Conservation (phyloP, 1,140 invertebrate genomes). For the Panagrolaimus sp. region DNA sequence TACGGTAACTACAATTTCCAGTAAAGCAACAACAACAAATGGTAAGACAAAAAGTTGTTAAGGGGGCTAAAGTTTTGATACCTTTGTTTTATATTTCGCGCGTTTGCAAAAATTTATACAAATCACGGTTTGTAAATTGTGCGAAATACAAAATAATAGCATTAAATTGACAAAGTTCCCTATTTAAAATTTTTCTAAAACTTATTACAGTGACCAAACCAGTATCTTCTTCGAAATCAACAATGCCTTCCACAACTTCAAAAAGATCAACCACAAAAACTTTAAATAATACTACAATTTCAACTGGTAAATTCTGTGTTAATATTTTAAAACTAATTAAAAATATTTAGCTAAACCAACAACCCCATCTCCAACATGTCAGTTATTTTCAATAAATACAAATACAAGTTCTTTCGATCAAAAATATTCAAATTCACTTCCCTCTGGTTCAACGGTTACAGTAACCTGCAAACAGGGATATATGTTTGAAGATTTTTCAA, state of each 20-base stretch:
- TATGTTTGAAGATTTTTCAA: neutral
- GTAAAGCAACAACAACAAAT: neutral
- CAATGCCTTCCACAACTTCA: neutral
- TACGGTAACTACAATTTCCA: neutral
- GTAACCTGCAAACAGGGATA: constrained; percentile 7
- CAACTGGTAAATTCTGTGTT: no score
- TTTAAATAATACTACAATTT: no score
- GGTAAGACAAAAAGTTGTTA: neutral
- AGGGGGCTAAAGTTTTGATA: no score
- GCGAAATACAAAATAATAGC: no score
- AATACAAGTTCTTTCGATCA: neutral
- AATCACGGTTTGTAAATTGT: no score
- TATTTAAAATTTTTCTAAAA: no score
- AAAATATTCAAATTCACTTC: neutral
- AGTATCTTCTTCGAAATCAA: neutral
- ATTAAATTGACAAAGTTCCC: no score
- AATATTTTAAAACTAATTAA: no score
- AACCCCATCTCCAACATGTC: neutral
- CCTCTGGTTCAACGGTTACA: neutral
- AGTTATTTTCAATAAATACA: neutral
- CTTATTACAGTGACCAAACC: neutral
- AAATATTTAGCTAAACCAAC: no score
- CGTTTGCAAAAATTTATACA: no score
- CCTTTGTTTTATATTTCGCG: no score
- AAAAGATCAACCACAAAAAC: no score